Conservation (phyloP, 2,797 vertebrate genomes). For the Xiphophorus birchmanni region DNA sequence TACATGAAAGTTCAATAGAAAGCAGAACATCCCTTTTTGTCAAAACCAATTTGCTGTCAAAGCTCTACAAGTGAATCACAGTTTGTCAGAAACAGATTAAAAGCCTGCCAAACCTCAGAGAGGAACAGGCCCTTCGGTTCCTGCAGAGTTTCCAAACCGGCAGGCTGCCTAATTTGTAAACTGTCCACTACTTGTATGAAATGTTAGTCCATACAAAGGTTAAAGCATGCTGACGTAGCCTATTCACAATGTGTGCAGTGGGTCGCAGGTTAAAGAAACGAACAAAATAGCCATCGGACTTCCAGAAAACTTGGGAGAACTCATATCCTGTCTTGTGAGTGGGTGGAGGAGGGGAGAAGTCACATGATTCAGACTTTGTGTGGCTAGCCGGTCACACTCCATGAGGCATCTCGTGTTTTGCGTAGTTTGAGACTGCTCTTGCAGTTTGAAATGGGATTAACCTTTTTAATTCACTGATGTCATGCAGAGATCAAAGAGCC, state of each 20-base stretch:
- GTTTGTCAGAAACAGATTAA: constrained; percentile 16
- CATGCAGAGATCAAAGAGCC: constrained; percentile 25
- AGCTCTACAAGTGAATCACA: constrained; percentile 23
- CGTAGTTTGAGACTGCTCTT: constrained; percentile 15
- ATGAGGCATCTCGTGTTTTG: constrained; percentile 12
- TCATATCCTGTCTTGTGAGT: constrained; percentile 32
- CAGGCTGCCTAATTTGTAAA: constrained; percentile 22
- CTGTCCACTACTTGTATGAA: constrained; percentile 20
- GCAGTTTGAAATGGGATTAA: constrained; percentile 20
- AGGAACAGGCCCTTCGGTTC: constrained; percentile 21
- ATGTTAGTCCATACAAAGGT: constrained; percentile 39
- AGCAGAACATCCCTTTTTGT: constrained; percentile 4
- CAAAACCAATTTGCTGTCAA: constrained; percentile 6
- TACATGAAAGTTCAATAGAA: constrained; percentile 22
- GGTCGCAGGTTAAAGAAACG: constrained; percentile 50
- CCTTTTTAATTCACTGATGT: constrained; percentile 14
- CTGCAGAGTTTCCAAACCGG: constrained; percentile 24
- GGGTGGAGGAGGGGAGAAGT: constrained; percentile 14
- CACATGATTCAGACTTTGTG: constrained; percentile 51
- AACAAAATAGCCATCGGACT: constrained; percentile 51
- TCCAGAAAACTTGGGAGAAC: constrained; percentile 42
- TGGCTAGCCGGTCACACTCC: constrained; percentile 27
- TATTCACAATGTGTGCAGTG: constrained; percentile 30
- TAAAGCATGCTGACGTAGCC: constrained; percentile 27
- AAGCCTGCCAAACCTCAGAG: constrained; percentile 3